phyloP scores from a whole-genome alignment of 1,140 invertebrate genomes.

The Eumeta japonica region DNA sequence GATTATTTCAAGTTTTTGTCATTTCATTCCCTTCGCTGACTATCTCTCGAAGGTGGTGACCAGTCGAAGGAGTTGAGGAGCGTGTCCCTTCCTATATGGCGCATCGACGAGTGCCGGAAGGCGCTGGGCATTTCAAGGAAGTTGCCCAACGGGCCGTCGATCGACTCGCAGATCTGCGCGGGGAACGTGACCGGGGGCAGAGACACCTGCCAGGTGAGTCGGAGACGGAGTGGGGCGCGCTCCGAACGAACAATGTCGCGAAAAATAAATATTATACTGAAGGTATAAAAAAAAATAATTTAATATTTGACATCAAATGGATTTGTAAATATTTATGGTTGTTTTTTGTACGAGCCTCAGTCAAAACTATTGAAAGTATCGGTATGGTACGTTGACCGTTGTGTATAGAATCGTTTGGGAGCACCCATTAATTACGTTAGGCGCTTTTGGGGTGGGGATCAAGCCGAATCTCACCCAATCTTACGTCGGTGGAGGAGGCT shows the following conservation, averaged over 20 bases:
- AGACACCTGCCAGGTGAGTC: slow-evolving; percentile 70
- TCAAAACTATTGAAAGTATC: too few relatives aligned
- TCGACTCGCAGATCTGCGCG: slow-evolving; percentile 45
- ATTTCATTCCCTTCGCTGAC: too few relatives aligned
- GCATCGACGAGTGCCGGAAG: slow-evolving; percentile 23
- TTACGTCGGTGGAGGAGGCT: too few relatives aligned
- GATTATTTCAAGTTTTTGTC: too few relatives aligned
- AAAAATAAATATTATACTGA: not conserved
- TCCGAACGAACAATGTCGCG: not conserved
- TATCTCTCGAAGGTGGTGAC: slow-evolving; percentile 36
- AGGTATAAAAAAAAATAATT: too few relatives aligned
- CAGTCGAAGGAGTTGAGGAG: slow-evolving; percentile 32
- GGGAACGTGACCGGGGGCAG: slow-evolving; percentile 57
- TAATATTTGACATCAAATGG: not conserved
- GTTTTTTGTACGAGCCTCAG: not conserved
- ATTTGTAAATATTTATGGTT: slow-evolving; percentile 3
- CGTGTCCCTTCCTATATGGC: slow-evolving; percentile 36
- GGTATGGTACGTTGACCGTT: too few relatives aligned
- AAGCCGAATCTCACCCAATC: too few relatives aligned
- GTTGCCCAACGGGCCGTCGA: slow-evolving; percentile 26
- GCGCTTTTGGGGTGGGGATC: too few relatives aligned
- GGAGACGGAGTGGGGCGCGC: not conserved
- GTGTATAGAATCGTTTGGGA: too few relatives aligned
- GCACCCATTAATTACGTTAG: too few relatives aligned
- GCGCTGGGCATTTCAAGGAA: slow-evolving; percentile 31